Conservation (phyloP, 2,888 invertebrate species). For the Amiota minor region DNA sequence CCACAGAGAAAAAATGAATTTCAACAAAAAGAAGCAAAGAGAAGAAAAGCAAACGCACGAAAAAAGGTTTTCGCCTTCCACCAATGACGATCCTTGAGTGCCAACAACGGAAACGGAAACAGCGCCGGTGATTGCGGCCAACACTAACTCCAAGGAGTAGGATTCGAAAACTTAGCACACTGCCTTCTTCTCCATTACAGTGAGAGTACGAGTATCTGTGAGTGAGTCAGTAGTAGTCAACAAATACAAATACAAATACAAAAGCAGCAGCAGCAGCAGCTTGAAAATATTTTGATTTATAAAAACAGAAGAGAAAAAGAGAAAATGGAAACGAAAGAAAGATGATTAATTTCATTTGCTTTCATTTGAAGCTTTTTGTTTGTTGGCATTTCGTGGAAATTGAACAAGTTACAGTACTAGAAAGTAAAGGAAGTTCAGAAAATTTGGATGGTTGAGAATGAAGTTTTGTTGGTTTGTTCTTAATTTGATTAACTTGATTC, state of each 20-base stretch:
- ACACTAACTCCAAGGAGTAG: slow-evolving; percentile 6
- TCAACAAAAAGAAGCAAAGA: neutral
- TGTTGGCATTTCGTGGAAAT: neutral
- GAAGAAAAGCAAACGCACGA: neutral
- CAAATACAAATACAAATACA: neutral
- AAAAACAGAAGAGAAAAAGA: slow-evolving; percentile 4
- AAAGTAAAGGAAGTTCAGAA: too few species aligned
- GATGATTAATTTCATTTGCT: slow-evolving; percentile 58
- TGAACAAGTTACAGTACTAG: too few species aligned
- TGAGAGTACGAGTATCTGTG: too few species aligned
- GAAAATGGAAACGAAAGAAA: slow-evolving; percentile 43
- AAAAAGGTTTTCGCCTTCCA: neutral
- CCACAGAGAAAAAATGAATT: slow-evolving; percentile 12
- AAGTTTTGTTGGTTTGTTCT: slow-evolving; percentile 37
- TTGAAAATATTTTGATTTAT: neutral
- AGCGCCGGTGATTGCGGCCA: slow-evolving; percentile 2
- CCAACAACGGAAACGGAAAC: slow-evolving; percentile 23
- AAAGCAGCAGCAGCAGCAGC: neutral
- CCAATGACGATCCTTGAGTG: slow-evolving; percentile 13
- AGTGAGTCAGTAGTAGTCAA: neutral
- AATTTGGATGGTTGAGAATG: too few species aligned
- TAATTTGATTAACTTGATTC: slow-evolving; percentile 60
- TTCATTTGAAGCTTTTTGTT: slow-evolving; percentile 23
- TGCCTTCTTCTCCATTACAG: too few species aligned
- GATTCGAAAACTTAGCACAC: too few species aligned